Conservation (phyloP, 2,797 vertebrate genomes). For the Sebastes umbrosus region DNA sequence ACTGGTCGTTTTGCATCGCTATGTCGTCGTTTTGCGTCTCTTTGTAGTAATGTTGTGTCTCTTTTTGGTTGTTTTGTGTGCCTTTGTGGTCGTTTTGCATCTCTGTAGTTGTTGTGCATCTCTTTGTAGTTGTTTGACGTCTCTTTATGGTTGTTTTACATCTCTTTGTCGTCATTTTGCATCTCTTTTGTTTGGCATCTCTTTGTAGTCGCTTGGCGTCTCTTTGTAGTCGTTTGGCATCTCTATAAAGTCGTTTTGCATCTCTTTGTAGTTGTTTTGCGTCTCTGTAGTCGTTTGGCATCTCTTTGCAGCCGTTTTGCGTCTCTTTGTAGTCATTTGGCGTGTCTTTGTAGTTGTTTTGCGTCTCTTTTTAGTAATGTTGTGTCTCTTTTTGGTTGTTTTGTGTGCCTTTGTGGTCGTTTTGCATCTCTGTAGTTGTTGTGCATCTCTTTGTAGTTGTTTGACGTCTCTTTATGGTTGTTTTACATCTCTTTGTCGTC, state of each 20-base stretch:
- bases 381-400: not conserved
- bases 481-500: fast-evolving
- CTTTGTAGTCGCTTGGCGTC: not conserved
- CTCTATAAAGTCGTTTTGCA: not conserved
- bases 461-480: not conserved
- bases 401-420: not conserved
- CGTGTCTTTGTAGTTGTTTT: not conserved
- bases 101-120: not conserved
- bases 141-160: not conserved
- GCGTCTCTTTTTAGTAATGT: not conserved
- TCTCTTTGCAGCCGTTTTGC: too few species aligned
- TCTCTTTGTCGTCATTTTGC: not conserved
- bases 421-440: not conserved
- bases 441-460: not conserved
- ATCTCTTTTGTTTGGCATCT: not conserved
- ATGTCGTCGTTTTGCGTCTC: not conserved
- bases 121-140: not conserved
- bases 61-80: not conserved
- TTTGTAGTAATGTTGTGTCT: not conserved
- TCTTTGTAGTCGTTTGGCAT: not conserved
- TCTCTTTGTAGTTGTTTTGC: not conserved
- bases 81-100: not conserved
- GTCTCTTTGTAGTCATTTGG: fast-evolving
- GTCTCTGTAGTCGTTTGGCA: fast-evolving
- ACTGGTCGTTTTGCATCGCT: not conserved